These are phyloP conservation scores for Sebastes itinus DNA, from an alignment of 2,797 vertebrate genomes.

Conservation along the genomic window DNA sequence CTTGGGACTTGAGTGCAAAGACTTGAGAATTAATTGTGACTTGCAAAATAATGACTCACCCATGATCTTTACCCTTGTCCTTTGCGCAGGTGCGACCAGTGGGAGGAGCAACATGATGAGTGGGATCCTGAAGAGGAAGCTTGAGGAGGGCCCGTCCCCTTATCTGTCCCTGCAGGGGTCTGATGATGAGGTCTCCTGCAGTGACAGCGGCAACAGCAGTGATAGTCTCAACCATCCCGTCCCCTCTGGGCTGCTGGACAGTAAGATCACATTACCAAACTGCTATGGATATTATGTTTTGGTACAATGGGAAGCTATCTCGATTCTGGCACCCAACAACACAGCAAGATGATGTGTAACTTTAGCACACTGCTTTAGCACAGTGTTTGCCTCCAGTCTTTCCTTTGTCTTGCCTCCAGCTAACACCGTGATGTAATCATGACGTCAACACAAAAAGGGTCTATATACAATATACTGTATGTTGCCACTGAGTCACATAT, in stretches of 20 bases:
- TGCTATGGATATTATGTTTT: fast-evolving
- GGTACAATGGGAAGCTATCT: no score
- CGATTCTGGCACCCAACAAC: no score
- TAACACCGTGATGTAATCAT: no score
- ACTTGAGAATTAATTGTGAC: no score
- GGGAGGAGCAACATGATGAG: slow-evolving; percentile 79
- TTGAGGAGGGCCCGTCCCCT: slow-evolving; percentile 88
- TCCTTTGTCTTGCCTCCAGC: no score
- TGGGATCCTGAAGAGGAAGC: slow-evolving; percentile 90
- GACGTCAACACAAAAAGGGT: no score
- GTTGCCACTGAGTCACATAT: not conserved
- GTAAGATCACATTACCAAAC: slow-evolving; percentile 76
- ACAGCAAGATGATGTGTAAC: no score
- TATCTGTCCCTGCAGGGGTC: slow-evolving; percentile 88
- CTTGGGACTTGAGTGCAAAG: no score
- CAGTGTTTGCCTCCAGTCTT: no score
- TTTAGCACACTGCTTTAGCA: no score
- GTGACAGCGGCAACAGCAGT: slow-evolving; percentile 93
- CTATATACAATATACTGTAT: not conserved
- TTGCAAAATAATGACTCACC: not conserved
- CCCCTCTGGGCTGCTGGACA: slow-evolving; percentile 86
- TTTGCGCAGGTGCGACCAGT: slow-evolving; percentile 40
- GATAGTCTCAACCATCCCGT: slow-evolving; percentile 90
- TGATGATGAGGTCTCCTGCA: slow-evolving; percentile 86
- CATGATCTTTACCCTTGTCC: not conserved